Conservation (phyloP, 2,888 invertebrate species). For the Drosophila lutescens region DNA sequence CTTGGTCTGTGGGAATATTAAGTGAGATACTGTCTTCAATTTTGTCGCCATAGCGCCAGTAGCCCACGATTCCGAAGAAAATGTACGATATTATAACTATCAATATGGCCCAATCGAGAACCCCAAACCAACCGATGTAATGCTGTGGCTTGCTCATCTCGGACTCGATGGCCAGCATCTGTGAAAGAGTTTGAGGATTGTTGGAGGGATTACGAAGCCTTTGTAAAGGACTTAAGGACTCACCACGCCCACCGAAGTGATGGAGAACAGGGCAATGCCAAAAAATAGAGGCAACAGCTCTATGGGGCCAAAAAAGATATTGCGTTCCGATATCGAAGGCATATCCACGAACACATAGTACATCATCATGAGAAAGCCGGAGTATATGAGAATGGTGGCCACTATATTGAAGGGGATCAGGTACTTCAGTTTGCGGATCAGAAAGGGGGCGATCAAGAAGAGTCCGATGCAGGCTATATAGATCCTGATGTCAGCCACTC, state of each 20-base stretch:
- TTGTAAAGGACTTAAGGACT: background rate
- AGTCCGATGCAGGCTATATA: slow-evolving; percentile 86
- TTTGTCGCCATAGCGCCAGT: slow-evolving; percentile 90
- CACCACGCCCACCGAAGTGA: slow-evolving; percentile 92
- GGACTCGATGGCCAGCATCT: slow-evolving; percentile 97
- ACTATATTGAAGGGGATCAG: slow-evolving; percentile 95
- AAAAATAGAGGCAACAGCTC: slow-evolving; percentile 90
- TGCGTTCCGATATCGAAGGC: slow-evolving; percentile 83
- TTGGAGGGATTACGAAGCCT: too few species aligned
- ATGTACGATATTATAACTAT: slow-evolving; percentile 88
- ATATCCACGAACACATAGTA: slow-evolving; percentile 91
- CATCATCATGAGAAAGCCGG: slow-evolving; percentile 87
- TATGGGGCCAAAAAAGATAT: slow-evolving; percentile 83
- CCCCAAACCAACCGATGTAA: slow-evolving; percentile 94
- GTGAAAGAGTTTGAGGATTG: background rate
- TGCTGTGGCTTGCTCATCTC: slow-evolving; percentile 95
- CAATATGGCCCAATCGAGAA: slow-evolving; percentile 91
- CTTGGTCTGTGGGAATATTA: slow-evolving; percentile 89
- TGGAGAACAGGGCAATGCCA: slow-evolving; percentile 94
- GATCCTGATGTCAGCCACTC: slow-evolving; percentile 83
- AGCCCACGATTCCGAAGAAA: slow-evolving; percentile 95
- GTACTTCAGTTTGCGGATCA: slow-evolving; percentile 90
- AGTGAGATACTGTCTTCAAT: slow-evolving; percentile 92
- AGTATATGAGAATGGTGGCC: slow-evolving; percentile 94
- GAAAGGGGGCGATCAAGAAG: slow-evolving; percentile 88